Base-by-base conservation (phyloP, 2,888 invertebrate genomes). In the Mycalesis mineus region DNA sequence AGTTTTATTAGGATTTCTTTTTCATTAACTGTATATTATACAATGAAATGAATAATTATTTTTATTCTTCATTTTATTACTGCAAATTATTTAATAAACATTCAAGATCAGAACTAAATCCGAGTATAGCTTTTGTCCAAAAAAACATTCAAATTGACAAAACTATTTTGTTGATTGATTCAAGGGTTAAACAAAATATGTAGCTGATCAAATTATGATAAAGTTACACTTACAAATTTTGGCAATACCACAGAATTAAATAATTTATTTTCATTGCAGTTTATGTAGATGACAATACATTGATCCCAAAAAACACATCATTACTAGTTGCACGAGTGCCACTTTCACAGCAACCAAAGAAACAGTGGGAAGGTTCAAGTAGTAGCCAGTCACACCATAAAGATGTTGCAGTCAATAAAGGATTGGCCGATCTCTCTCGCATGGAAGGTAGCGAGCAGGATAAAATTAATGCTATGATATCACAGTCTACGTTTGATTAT, bases 251-350 rank as follows among this genome's bases (percentile, higher is more conserved):
- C 22, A 28, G 0, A n/a, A 42, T 22, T 28, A 22, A 42, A 14
- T 7, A 3, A 44, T 22, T 48, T 33, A 44, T 44, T 51, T 51
- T 39, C n/a, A 55, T 81, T 79, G 47, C 87, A 98, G 98, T 96
- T 70, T 99, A 99, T 88, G 93, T 93, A 48, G 96, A 97, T 85
- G 97, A 98, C 73, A 94, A 93, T 73, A 93, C 95, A 47, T 90
- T 99, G 67, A 98, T 99, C 73, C 97, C 98, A 31, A 98, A 99
- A 91, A 99, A 99, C 82, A 97, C 99, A 57, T 98, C 98, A 28
- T 92, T 99, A 37, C 94, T 98, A 67, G 97, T 99, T 66, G 96
- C 97, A 44, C 91, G 99, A 75, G 94, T 99, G 54, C 99, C 99
- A 9, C 91, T 97, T 41, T 92, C 95, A 1, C 92, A 93, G 64